Evolutionary conservation across 2,888 invertebrate genomes (phyloP).

Genomic region (Siphonodentalium dalli): DNA sequence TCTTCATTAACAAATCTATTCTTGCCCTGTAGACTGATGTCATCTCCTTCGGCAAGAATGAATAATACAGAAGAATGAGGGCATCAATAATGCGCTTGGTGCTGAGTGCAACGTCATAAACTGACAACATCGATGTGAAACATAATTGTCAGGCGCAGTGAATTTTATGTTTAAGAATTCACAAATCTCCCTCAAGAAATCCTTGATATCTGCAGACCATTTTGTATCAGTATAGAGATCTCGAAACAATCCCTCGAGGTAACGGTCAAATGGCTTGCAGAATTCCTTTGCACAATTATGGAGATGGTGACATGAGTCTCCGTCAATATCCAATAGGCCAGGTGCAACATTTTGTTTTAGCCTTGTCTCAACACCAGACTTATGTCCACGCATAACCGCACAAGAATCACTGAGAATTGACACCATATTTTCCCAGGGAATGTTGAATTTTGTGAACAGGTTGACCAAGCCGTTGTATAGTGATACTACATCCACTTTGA

Average conservation of each 20-base stretch:
- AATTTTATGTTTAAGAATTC: slow-evolving; percentile 9
- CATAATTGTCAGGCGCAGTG: slow-evolving; percentile 16
- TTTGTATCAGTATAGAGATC: slow-evolving; percentile 27
- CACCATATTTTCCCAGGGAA: no score
- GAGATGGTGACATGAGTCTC: slow-evolving; percentile 30
- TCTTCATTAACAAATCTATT: no score
- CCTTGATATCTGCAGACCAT: slow-evolving; percentile 26
- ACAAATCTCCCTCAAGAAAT: slow-evolving; percentile 11
- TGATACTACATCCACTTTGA: slow-evolving; percentile 1
- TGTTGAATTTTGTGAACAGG: slow-evolving; percentile 6
- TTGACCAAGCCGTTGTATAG: slow-evolving; percentile 6
- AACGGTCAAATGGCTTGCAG: slow-evolving; percentile 20
- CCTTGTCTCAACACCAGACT: slow-evolving; percentile 24
- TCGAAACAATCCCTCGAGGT: slow-evolving; percentile 16
- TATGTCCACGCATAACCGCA: slow-evolving; percentile 25
- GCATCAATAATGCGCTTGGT: slow-evolving; percentile 18
- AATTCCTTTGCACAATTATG: slow-evolving; percentile 30
- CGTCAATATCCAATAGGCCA: slow-evolving; percentile 32
- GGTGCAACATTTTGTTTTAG: slow-evolving; percentile 18
- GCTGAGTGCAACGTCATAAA: slow-evolving; percentile 15
- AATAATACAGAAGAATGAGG: slow-evolving; percentile 7
- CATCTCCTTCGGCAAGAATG: no score
- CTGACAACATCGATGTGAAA: slow-evolving; percentile 26
- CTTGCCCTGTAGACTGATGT: no score
- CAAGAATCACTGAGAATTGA: slow-evolving; percentile 28